Conservation (phyloP, 2,888 invertebrate genomes). For the Megamerina dolium region DNA sequence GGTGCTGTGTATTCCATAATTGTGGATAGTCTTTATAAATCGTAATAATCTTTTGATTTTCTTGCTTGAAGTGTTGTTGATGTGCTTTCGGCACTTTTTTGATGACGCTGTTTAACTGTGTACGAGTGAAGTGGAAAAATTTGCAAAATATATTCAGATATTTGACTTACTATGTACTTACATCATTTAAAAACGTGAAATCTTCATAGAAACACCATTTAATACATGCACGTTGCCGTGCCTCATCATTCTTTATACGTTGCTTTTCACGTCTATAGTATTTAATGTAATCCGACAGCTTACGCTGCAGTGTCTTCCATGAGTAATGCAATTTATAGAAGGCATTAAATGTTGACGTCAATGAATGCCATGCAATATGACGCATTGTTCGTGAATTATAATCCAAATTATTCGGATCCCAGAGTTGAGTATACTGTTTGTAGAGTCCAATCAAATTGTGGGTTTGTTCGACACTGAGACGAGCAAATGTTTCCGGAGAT, state of each 20-base stretch:
- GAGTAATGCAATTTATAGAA: constrained; percentile 14
- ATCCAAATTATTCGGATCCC: constrained; percentile 38
- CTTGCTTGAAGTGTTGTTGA: constrained; percentile 20
- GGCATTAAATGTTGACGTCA: constrained; percentile 27
- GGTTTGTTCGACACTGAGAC: constrained; percentile 26
- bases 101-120: constrained; percentile 20
- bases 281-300: constrained; percentile 34
- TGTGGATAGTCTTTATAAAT: constrained; percentile 33
- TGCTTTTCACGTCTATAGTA: constrained; percentile 32
- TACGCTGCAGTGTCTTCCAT: constrained; percentile 36
- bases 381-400: constrained; percentile 28
- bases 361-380: constrained; percentile 31
- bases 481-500: constrained; percentile 9
- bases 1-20: constrained; percentile 35
- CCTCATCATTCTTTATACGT: constrained; percentile 14
- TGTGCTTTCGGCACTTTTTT: constrained; percentile 28
- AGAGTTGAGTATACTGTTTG: constrained; percentile 27
- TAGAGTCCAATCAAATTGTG: constrained; percentile 31
- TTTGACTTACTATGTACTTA: constrained; percentile 15
- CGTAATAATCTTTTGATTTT: constrained; percentile 35
- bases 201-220: constrained; percentile 35
- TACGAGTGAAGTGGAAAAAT: background rate
- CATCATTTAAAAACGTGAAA: constrained; percentile 34
- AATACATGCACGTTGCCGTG: constrained; percentile 3
- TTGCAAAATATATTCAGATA: too few species aligned